Percentiles rank a stretch among this genome's conserved stretches.
These are phyloP conservation scores for Lasioglossum lativentre DNA, from an alignment of 2,888 invertebrate genomes.

Conservation along the genomic window DNA sequence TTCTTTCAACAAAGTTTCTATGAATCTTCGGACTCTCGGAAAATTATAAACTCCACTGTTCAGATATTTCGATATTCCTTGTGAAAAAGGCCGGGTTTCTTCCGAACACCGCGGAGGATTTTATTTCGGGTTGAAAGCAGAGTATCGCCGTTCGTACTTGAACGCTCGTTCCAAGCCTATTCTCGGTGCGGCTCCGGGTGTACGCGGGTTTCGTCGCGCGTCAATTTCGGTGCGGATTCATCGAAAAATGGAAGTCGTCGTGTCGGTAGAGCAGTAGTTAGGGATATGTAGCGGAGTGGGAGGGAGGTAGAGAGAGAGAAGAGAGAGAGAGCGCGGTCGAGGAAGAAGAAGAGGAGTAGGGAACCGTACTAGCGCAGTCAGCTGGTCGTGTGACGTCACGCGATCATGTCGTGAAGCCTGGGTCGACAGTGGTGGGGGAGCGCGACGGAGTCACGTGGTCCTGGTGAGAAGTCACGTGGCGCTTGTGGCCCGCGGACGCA, in stretches of 20 bases:
- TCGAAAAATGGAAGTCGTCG: slow-evolving; percentile 42
- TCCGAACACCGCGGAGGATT: neutral
- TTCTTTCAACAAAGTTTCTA: neutral
- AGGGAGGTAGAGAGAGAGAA: slow-evolving; percentile 40
- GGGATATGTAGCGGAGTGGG: neutral
- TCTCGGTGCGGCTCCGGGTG: slow-evolving; percentile 20
- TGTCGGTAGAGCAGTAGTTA: neutral
- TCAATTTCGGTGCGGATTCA: slow-evolving; percentile 41
- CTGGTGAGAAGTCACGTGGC: slow-evolving; percentile 80
- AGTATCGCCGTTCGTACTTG: neutral
- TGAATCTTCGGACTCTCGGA: no score
- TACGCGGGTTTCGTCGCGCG: slow-evolving; percentile 15
- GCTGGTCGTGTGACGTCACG: slow-evolving; percentile 83
- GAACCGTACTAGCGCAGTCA: slow-evolving; percentile 77
- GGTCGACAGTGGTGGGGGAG: slow-evolving; percentile 51
- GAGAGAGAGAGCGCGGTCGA: slow-evolving; percentile 27
- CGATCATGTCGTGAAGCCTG: slow-evolving; percentile 58
- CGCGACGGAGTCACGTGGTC: slow-evolving; percentile 77
- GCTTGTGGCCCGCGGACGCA: slow-evolving; percentile 69
- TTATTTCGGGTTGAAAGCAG: slow-evolving; percentile 7
- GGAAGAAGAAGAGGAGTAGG: slow-evolving; percentile 59
- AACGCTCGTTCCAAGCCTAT: slow-evolving; percentile 32
- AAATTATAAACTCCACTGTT: neutral
- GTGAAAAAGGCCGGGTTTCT: neutral
- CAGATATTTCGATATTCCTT: neutral